A percentile compares a stretch with the other conserved stretches of the same genome.
Evolutionary conservation across 1,140 invertebrate species (phyloP).

Genomic region (Hestina assimilis): DNA sequence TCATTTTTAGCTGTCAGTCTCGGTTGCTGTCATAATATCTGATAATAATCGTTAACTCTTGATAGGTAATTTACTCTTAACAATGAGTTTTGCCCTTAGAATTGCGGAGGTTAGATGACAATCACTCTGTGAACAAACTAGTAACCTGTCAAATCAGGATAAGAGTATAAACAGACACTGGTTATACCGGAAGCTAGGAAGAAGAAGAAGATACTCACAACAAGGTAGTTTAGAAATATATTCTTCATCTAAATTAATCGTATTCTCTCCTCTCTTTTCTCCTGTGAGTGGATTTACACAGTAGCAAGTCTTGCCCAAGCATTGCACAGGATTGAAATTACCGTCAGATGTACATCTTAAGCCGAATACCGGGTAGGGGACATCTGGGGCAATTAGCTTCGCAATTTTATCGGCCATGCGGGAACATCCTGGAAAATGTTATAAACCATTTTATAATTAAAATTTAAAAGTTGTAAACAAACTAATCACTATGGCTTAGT

Average conservation of each 20-base stretch:
- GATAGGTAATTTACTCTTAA: too few species aligned
- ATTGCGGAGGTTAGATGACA: too few species aligned
- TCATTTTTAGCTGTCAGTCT: too few species aligned
- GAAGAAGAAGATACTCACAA: constrained; percentile 76
- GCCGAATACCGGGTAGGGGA: constrained; percentile 41
- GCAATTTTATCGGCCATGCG: constrained; percentile 58
- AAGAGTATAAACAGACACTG: too few species aligned
- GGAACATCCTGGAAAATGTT: constrained; percentile 67
- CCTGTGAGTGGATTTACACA: constrained; percentile 78
- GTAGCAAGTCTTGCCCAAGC: constrained; percentile 73
- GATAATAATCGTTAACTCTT: too few species aligned
- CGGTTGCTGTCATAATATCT: too few species aligned
- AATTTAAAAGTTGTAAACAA: background rate
- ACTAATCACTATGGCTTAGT: too few species aligned
- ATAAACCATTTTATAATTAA: background rate
- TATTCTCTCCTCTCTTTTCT: constrained; percentile 36
- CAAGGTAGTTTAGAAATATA: constrained; percentile 70
- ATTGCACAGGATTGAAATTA: constrained; percentile 79
- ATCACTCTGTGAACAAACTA: too few species aligned
- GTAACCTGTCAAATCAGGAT: too few species aligned
- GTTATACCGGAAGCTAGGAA: too few species aligned
- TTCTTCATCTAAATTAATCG: constrained; percentile 57
- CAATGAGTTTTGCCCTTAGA: too few species aligned
- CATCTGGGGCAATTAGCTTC: constrained; percentile 32
- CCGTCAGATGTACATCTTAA: constrained; percentile 78